These are phyloP conservation scores for Gallinago jamesoni DNA, from an alignment of 2,113 vertebrate species.

Conservation along the genomic window DNA sequence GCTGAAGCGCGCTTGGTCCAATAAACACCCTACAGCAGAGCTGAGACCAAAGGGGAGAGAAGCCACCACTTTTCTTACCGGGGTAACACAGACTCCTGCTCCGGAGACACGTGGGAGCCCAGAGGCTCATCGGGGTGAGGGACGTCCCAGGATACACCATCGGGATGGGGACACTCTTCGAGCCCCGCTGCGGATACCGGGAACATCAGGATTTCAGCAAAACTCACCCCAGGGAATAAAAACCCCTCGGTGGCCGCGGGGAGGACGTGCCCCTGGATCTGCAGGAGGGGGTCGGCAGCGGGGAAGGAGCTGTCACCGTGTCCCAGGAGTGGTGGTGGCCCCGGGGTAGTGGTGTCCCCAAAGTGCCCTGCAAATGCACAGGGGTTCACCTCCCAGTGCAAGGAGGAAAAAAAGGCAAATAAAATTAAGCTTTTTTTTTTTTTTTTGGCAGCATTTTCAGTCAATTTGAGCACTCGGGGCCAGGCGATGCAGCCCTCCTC, in stretches of 20 bases:
- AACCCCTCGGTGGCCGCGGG: fast-evolving
- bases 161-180: too few species aligned
- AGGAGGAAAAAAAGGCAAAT: not conserved
- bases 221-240: not conserved
- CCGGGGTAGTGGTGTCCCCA: not conserved
- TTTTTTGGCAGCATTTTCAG: not conserved
- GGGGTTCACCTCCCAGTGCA: not conserved
- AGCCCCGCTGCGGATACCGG: fast-evolving
- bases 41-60: not conserved
- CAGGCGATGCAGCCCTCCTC: not conserved
- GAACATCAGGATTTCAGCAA: not conserved
- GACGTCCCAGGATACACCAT: fast-evolving
- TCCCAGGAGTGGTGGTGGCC: not conserved
- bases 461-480: fast-evolving
- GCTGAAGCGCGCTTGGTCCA: not conserved
- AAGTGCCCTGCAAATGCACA: not conserved
- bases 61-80: fast-evolving
- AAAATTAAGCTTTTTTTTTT: not conserved
- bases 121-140: not conserved
- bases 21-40: not conserved
- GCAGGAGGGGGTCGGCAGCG: fast-evolving
- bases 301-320: not conserved
- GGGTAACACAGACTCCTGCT: not conserved
- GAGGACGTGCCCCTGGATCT: fast-evolving
- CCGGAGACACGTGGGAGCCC: fast-evolving